These are phyloP conservation scores for Dryas iulia DNA, from an alignment of 1,140 invertebrate genomes.

Conservation along the genomic window DNA sequence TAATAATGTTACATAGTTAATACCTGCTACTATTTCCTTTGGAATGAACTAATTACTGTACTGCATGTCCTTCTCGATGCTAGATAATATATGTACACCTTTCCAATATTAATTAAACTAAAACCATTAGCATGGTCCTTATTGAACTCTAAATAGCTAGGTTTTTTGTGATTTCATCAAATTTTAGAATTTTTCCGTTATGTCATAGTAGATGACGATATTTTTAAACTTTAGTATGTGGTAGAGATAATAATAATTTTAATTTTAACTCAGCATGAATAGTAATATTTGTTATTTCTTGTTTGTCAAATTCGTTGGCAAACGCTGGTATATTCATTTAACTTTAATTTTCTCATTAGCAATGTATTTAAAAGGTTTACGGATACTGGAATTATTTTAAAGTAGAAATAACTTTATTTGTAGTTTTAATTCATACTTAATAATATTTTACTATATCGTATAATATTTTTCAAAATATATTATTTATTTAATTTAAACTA, in stretches of 20 bases:
- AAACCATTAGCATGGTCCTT: conserved; percentile 62
- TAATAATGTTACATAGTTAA: conserved; percentile 64
- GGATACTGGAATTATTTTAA: conserved; percentile 12
- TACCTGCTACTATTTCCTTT: conserved; percentile 68
- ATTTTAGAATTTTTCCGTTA: conserved; percentile 11
- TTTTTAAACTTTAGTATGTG: conserved; percentile 12
- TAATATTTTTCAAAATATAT: background rate
- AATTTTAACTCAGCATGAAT: conserved; percentile 15
- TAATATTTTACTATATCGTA: background rate
- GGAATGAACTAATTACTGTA: conserved; percentile 75
- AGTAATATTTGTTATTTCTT: conserved; percentile 2
- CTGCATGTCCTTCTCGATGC: conserved; percentile 65
- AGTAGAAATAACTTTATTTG: conserved; percentile 32
- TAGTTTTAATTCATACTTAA: conserved; percentile 42
- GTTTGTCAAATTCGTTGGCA: conserved; percentile 11
- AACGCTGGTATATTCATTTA: background rate
- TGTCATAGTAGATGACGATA: conserved; percentile 12
- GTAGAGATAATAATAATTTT: conserved; percentile 9
- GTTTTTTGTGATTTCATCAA: conserved; percentile 6
- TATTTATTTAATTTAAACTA: conserved; percentile 39
- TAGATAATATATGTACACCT: conserved; percentile 57
- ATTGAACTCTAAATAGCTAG: conserved; percentile 12
- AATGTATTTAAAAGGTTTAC: conserved; percentile 14
- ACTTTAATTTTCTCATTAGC: conserved; percentile 7
- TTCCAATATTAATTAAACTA: conserved; percentile 42